Evolutionary conservation across 2,113 vertebrate species (phyloP).

Genomic region (Xiphophorus hellerii): DNA sequence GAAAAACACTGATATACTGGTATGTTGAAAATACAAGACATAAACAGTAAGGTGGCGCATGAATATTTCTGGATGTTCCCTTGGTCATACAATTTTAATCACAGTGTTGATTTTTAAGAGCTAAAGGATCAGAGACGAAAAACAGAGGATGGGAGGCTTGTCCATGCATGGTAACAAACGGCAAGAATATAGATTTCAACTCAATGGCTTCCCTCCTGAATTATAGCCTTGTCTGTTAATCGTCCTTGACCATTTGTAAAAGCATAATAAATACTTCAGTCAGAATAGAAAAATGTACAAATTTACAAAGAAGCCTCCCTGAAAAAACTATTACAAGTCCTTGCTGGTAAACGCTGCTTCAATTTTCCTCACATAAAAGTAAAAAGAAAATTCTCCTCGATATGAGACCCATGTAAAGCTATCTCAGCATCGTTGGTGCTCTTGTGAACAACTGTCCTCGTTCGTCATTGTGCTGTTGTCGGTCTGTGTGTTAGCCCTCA

Average conservation of each 20-base stretch:
- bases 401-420: slow-evolving; percentile 19
- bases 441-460: slow-evolving; percentile 18
- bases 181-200: slow-evolving; percentile 72
- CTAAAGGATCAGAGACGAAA: slow-evolving; percentile 45
- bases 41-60: slow-evolving; percentile 15
- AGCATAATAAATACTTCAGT: slow-evolving; percentile 61
- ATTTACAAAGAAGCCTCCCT: slow-evolving; percentile 72
- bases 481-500: slow-evolving; percentile 54
- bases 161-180: slow-evolving; percentile 74
- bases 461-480: slow-evolving; percentile 72
- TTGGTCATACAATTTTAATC: slow-evolving; percentile 62
- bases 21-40: slow-evolving; percentile 24
- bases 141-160: slow-evolving; percentile 60
- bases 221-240: slow-evolving; percentile 72
- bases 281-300: slow-evolving; percentile 63
- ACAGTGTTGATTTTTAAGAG: slow-evolving; percentile 75
- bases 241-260: slow-evolving; percentile 62
- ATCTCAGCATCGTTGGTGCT: slow-evolving; percentile 18
- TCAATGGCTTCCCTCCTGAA: slow-evolving; percentile 80
- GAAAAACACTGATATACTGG: neutral
- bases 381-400: slow-evolving; percentile 42
- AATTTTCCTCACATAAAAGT: slow-evolving; percentile 50
- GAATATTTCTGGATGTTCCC: slow-evolving; percentile 24
- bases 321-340: slow-evolving; percentile 60
- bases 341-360: slow-evolving; percentile 43